A percentile compares a stretch with the other conserved stretches of the same genome.
Evolutionary conservation across 2,888 invertebrate genomes (phyloP).

Genomic region (Linyphia triangularis): DNA sequence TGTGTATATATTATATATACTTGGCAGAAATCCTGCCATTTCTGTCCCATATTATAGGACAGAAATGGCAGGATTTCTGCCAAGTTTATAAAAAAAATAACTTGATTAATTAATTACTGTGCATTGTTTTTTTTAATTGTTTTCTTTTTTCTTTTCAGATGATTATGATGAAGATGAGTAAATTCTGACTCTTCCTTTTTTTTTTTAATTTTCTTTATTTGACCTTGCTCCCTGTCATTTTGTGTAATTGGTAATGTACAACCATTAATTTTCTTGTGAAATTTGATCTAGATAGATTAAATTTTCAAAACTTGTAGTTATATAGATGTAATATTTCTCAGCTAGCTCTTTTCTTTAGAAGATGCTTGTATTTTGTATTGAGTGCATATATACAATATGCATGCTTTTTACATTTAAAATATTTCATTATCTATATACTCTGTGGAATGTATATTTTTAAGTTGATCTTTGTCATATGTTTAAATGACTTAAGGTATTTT

Average conservation of each 20-base stretch:
- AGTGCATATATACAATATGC: constrained; percentile 3
- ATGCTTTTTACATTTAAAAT: constrained; percentile 15
- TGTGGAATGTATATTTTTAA: constrained; percentile 1
- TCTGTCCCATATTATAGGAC: too few relatives aligned
- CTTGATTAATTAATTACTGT: too few relatives aligned
- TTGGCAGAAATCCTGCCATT: too few relatives aligned
- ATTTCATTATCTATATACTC: not conserved
- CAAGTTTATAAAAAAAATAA: too few relatives aligned
- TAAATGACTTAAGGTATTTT: not conserved
- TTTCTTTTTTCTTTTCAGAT: not conserved
- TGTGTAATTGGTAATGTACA: not conserved
- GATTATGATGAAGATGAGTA: constrained; percentile 64
- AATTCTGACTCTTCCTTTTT: constrained; percentile 9
- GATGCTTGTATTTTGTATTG: constrained; percentile 46
- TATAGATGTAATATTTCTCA: constrained; percentile 48
- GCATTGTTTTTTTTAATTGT: not conserved
- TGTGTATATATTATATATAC: too few relatives aligned
- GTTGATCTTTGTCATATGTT: too few relatives aligned
- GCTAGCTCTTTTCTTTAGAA: constrained; percentile 53
- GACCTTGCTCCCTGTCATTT: constrained; percentile 14
- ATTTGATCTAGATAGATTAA: constrained; percentile 56
- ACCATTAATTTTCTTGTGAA: constrained; percentile 20
- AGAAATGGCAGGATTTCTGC: too few relatives aligned
- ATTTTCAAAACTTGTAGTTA: constrained; percentile 46
- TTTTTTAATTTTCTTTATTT: constrained; percentile 34